Percentiles rank a stretch among this genome's conserved stretches.
Conservation (phyloP, 2,113 vertebrate genomes). For the Zosterops lateralis region DNA sequence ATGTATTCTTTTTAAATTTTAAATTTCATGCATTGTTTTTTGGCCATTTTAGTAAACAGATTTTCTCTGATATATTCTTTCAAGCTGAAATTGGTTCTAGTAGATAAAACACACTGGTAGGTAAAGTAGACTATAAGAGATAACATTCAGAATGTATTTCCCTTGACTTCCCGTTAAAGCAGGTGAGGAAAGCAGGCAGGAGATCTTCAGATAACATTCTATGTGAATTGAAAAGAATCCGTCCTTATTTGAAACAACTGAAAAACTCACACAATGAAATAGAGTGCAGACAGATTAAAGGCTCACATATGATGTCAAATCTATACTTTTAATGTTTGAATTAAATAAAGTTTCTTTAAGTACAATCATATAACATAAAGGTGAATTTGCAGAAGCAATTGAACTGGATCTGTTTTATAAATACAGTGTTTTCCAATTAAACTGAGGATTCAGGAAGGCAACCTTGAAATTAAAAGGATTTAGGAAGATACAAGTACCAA, state of each 20-base stretch:
- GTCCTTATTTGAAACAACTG: background rate
- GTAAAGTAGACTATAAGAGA: background rate
- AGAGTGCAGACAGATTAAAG: background rate
- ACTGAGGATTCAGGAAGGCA: background rate
- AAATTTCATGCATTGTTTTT: background rate
- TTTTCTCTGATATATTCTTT: background rate
- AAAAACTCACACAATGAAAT: background rate
- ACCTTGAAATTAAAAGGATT: background rate
- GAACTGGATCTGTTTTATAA: background rate
- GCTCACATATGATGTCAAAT: background rate
- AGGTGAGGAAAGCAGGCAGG: background rate
- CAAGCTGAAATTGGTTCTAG: background rate
- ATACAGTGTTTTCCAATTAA: background rate
- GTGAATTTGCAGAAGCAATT: background rate
- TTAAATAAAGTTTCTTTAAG: background rate
- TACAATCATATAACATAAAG: background rate
- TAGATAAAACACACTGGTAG: background rate
- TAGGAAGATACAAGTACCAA: background rate
- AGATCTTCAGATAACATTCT: background rate
- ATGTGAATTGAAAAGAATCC: background rate
- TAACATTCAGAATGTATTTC: background rate
- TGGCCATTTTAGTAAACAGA: background rate
- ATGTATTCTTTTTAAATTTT: background rate
- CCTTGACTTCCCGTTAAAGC: background rate
- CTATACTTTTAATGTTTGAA: background rate